phyloP scores from a whole-genome alignment of 30 jellyfish, hydroid and myxozoan genomes.

The Aurelia sp. region DNA sequence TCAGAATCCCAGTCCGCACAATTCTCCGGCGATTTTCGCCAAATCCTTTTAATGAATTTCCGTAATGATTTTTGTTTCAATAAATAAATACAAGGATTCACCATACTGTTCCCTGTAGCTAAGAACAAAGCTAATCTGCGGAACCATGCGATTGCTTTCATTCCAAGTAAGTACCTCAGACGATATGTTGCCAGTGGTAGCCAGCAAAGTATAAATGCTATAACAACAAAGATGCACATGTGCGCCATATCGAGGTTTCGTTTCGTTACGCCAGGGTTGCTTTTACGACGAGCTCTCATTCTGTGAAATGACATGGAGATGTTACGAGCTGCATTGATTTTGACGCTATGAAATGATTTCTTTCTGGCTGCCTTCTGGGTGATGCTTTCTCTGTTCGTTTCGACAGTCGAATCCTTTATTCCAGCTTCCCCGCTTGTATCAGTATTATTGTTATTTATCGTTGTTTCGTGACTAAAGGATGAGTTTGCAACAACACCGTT shows the following conservation, averaged over 20 bases:
- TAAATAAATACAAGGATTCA: constrained; percentile 42
- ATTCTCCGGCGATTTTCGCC: not conserved
- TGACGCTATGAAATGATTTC: not conserved
- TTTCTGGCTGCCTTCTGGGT: not conserved
- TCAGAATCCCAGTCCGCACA: too few relatives aligned
- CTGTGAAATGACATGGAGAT: not conserved
- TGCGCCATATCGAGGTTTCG: constrained; percentile 31
- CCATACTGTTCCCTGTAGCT: constrained; percentile 44
- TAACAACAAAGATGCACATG: constrained; percentile 43
- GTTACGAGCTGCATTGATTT: constrained; percentile 1
- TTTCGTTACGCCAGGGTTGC: not conserved
- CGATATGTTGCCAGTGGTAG: constrained; percentile 36
- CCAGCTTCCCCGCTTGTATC: too few relatives aligned
- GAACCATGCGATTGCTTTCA: constrained; percentile 53
- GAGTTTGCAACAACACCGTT: too few relatives aligned
- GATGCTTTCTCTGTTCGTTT: too few relatives aligned
- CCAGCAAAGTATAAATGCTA: constrained; percentile 53
- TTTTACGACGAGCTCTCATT: not conserved
- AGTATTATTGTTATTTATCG: too few relatives aligned
- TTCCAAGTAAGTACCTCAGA: constrained; percentile 27
- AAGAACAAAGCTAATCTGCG: constrained; percentile 50
- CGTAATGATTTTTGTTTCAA: constrained; percentile 34
- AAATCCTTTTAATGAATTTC: constrained; percentile 11
- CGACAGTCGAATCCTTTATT: too few relatives aligned
- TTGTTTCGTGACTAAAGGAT: too few relatives aligned